Evolutionary conservation across 2,888 invertebrate genomes (phyloP).

Genomic region (Griposia aprilina): DNA sequence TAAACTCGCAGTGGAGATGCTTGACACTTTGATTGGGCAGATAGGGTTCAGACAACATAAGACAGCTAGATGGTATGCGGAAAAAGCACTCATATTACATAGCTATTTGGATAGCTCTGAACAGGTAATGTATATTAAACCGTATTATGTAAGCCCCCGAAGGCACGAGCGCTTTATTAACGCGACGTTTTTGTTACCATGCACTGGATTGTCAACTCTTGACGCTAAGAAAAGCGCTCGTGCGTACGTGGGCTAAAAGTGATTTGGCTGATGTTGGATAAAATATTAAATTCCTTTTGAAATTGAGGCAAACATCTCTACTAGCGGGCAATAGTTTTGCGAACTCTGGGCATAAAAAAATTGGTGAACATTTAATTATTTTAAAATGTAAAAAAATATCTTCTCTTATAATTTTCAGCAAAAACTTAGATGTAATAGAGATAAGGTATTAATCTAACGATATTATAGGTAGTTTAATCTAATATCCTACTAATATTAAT

Average conservation of each 20-base stretch:
- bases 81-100: constrained; percentile 91
- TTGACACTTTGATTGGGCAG: constrained; percentile 89
- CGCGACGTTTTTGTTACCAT: too few species aligned
- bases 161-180: background rate
- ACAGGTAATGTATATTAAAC: constrained; percentile 72
- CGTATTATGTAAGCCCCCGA: too few species aligned
- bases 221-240: background rate
- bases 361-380: background rate
- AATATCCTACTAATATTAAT: background rate
- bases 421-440: background rate
- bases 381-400: background rate
- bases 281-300: background rate
- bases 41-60: constrained; percentile 84
- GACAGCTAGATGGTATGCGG: constrained; percentile 90
- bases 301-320: background rate
- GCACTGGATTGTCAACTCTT: background rate
- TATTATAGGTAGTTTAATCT: background rate
- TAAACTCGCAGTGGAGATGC: constrained; percentile 86
- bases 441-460: background rate
- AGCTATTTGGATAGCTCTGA: constrained; percentile 74
- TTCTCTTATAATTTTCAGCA: background rate
- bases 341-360: background rate
- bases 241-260: background rate
- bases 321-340: background rate
- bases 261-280: background rate